Conservation (phyloP, 1,140 invertebrate species). For the Coenobita brevimanus region DNA sequence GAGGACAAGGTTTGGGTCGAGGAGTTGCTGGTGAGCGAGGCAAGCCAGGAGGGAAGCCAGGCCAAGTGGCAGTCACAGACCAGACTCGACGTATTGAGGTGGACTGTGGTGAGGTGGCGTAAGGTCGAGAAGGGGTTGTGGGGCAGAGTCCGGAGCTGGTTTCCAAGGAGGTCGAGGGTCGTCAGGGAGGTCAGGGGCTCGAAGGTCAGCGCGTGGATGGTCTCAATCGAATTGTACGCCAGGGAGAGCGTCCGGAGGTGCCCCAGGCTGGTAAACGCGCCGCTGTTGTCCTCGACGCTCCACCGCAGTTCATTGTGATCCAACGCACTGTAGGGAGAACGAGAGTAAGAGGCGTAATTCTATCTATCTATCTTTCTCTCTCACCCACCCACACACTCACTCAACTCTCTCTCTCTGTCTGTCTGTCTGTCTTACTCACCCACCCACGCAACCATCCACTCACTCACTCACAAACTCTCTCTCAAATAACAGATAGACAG, state of each 20-base stretch:
- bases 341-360: too few relatives aligned
- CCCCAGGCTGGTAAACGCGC: constrained; percentile 84
- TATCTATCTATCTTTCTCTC: too few relatives aligned
- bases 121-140: constrained; percentile 84
- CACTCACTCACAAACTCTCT: too few relatives aligned
- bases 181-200: constrained; percentile 75
- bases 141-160: constrained; percentile 81
- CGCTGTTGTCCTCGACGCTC: constrained; percentile 89
- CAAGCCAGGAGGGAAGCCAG: constrained; percentile 73
- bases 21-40: constrained; percentile 82
- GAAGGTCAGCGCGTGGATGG: constrained; percentile 59
- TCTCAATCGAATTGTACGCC: constrained; percentile 74
- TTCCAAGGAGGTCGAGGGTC: constrained; percentile 86
- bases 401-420: too few relatives aligned
- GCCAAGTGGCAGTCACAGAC: constrained; percentile 66
- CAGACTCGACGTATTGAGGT: constrained; percentile 64
- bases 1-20: constrained; percentile 76
- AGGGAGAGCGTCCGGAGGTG: constrained; percentile 83
- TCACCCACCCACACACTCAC: too few relatives aligned
- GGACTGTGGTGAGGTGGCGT: constrained; percentile 80
- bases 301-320: constrained; percentile 91
- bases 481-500: too few relatives aligned
- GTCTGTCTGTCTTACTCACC: too few relatives aligned
- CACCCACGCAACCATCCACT: too few relatives aligned
- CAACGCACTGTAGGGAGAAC: too few relatives aligned